Evolutionary conservation across 2,113 vertebrate species (phyloP).

Genomic region (Clarias magur): DNA sequence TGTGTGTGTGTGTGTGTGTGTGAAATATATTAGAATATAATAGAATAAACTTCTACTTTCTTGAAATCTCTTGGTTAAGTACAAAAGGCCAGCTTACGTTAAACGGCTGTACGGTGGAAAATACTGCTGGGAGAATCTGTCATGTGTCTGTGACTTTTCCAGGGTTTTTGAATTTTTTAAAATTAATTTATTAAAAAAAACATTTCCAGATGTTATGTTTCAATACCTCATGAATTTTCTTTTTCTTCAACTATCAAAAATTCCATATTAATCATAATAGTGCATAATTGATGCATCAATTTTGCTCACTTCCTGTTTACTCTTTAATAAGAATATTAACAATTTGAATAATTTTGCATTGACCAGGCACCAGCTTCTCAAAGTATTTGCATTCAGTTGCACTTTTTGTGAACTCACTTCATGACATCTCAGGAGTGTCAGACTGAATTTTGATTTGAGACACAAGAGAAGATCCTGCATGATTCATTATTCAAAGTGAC

Average conservation of each 20-base stretch:
- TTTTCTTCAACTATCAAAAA: neutral
- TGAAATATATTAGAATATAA: neutral
- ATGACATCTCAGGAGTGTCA: neutral
- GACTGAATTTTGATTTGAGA: neutral
- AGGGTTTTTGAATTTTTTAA: too few species aligned
- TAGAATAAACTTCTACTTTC: neutral
- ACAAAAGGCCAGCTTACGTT: neutral
- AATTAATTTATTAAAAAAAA: neutral
- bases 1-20: too few species aligned
- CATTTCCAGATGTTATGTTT: neutral
- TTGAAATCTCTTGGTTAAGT: neutral
- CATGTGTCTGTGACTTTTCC: neutral
- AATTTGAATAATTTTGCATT: neutral
- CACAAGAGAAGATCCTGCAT: neutral
- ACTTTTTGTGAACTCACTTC: neutral
- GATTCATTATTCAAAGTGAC: neutral
- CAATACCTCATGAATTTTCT: neutral
- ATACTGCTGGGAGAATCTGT: neutral
- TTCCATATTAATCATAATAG: neutral
- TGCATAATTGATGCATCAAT: neutral
- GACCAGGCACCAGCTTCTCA: neutral
- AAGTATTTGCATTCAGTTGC: neutral
- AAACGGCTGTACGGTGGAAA: neutral
- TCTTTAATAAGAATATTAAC: neutral
- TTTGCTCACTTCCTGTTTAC: neutral